A percentile compares a stretch with the other conserved stretches of the same genome.
These are phyloP conservation scores for Trichopoda pennipes DNA, from an alignment of 2,888 invertebrate species.

Conservation along the genomic window DNA sequence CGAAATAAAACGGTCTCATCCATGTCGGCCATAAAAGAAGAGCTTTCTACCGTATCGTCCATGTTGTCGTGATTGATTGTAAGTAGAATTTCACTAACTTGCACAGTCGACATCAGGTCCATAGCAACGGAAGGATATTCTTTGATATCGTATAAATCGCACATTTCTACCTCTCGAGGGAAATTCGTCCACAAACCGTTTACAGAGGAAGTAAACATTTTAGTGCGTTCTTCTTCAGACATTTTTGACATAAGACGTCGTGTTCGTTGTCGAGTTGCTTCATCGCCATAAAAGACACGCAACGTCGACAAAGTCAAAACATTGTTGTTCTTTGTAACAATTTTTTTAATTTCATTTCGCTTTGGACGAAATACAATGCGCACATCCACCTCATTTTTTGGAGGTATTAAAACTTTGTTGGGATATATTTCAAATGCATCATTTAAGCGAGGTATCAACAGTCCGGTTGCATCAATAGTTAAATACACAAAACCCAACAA, in stretches of 20 bases:
- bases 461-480: constrained; percentile 75
- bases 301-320: constrained; percentile 81
- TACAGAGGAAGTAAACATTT: constrained; percentile 72
- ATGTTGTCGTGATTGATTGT: constrained; percentile 77
- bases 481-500: constrained; percentile 82
- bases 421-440: constrained; percentile 80
- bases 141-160: constrained; percentile 73
- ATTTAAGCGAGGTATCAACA: constrained; percentile 76
- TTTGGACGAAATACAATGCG: constrained; percentile 81
- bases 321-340: constrained; percentile 77
- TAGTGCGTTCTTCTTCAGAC: constrained; percentile 73
- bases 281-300: constrained; percentile 82
- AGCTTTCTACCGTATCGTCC: constrained; percentile 76
- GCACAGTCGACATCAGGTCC: constrained; percentile 76
- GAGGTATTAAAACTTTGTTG: constrained; percentile 80
- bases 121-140: constrained; percentile 75
- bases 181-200: constrained; percentile 76
- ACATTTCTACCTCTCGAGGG: constrained; percentile 74
- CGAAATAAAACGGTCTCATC: constrained; percentile 80
- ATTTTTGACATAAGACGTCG: constrained; percentile 75
- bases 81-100: constrained; percentile 77
- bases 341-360: constrained; percentile 81
- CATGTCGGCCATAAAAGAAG: constrained; percentile 76
- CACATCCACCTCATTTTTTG: constrained; percentile 79
- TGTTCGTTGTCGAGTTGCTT: constrained; percentile 81